Conservation (phyloP, 2,888 invertebrate species). For the Phorcus lineatus region DNA sequence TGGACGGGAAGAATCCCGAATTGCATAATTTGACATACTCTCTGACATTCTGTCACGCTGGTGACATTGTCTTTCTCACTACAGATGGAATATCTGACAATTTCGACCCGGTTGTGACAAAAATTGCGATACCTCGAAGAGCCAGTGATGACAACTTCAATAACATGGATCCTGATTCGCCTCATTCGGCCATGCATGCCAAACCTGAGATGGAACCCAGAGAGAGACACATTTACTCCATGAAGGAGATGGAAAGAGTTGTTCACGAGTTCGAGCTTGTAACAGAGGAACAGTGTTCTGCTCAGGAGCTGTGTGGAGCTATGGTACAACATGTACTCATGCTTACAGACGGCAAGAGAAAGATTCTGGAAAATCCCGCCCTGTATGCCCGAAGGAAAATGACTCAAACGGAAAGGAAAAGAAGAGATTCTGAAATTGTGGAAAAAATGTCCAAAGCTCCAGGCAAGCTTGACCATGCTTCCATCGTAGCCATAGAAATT, state of each 20-base stretch:
- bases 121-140: slow-evolving; percentile 81
- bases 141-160: slow-evolving; percentile 46
- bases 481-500: slow-evolving; percentile 88
- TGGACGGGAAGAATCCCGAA: slow-evolving; percentile 88
- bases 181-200: slow-evolving; percentile 40
- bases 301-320: slow-evolving; percentile 74
- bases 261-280: slow-evolving; percentile 74
- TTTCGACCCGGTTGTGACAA: slow-evolving; percentile 93
- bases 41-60: slow-evolving; percentile 86
- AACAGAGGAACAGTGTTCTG: slow-evolving; percentile 72
- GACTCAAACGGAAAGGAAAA: slow-evolving; percentile 67
- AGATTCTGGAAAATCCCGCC: slow-evolving; percentile 84
- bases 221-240: slow-evolving; percentile 87
- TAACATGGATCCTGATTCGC: slow-evolving; percentile 37
- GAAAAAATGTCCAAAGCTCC: slow-evolving; percentile 87
- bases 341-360: slow-evolving; percentile 87
- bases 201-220: slow-evolving; percentile 73
- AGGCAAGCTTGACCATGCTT: slow-evolving; percentile 92
- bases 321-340: slow-evolving; percentile 73
- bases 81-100: slow-evolving; percentile 94
- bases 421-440: slow-evolving; percentile 78
- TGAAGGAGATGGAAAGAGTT: slow-evolving; percentile 77
- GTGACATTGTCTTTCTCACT: slow-evolving; percentile 90
- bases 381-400: slow-evolving; percentile 69
- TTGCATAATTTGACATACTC: slow-evolving; percentile 90